Evolutionary conservation across 1,140 invertebrate species (phyloP).

Genomic region (Muscidifurax raptorellus): DNA sequence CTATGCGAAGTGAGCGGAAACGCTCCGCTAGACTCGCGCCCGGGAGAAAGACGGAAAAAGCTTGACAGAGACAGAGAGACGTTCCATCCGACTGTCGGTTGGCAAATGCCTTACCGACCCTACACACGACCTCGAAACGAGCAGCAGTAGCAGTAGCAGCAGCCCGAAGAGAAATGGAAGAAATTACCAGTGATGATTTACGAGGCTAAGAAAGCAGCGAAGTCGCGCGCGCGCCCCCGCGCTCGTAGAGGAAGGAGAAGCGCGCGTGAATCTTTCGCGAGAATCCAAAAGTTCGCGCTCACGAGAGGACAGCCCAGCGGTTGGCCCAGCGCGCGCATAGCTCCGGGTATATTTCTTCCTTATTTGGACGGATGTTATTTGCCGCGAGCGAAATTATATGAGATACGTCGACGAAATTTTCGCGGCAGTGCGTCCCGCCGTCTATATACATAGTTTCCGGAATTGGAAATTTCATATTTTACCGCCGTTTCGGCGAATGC

Average conservation of each 20-base stretch:
- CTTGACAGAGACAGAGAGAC: conserved; percentile 36
- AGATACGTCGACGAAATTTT: conserved; percentile 3
- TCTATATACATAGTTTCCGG: not conserved
- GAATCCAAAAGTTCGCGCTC: conserved; percentile 13
- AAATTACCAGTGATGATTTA: conserved; percentile 61
- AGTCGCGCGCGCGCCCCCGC: not conserved
- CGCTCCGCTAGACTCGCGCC: conserved; percentile 33
- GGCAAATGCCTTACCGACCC: conserved; percentile 55
- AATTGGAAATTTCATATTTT: conserved; percentile 21
- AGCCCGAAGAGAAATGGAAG: conserved; percentile 57
- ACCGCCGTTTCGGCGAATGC: not conserved
- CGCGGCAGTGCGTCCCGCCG: not conserved
- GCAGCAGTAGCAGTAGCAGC: not conserved
- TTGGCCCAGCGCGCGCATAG: not conserved
- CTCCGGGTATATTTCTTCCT: conserved; percentile 21
- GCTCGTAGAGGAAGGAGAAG: not conserved
- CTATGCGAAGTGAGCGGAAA: conserved; percentile 54
- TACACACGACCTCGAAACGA: conserved; percentile 45
- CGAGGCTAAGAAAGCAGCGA: conserved; percentile 42
- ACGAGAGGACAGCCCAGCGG: not conserved
- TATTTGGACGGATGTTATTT: conserved; percentile 41
- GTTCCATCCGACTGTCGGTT: conserved; percentile 42
- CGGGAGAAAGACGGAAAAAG: conserved; percentile 53
- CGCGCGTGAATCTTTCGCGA: conserved; percentile 36
- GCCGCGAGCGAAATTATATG: conserved; percentile 13